Evolutionary conservation across 2,888 invertebrate species (phyloP), one percentile per base, ranked within the genome.

Genomic region (Laothoe populi): DNA sequence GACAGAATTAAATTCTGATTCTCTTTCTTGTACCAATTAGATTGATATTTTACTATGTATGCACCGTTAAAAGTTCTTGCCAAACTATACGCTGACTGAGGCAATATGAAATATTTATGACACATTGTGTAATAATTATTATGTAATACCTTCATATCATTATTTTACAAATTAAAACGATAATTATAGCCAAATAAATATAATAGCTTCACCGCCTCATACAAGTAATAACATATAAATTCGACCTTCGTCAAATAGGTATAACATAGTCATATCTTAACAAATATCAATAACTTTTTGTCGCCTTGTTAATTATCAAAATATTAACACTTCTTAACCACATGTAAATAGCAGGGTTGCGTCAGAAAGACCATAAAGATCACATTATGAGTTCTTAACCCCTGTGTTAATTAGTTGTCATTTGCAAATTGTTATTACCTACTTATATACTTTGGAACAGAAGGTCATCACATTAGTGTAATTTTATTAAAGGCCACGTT

Each of bases 401-500:
- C 53, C 53, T 19, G 19, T 11, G 53, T 19, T 53, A 38, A 38
- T 38, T 38, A 38, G 38, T 38, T 38, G 13, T 38, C 31, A 53
- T 53, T 53, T 53, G 53, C 53, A 53, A 53, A 53, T 53, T 53
- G 19, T 53, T 35, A 53, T 53, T 19, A 53, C 19, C 10, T n/a
- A n/a, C n/a, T 31, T 4, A 53, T 35, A 21, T 1, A 53, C 4
- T 26, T 48, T 16, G 11, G 11, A 19, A 13, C 46, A 46, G 13
- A 11, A 11, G 53, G 53, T 53, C 35, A 61, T 53, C 24, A 53
- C 21, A 45, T 45, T 45, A 21, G 42, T 31, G 19, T 53, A 62
- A 63, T 59, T 59, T 65, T 59, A 63, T 61, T 65, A 38, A 16
- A 59, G 61, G 42, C 26, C 48, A 21, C 1, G 44, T 40, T 42